A percentile compares a stretch with the other conserved stretches of the same genome.
Conservation (phyloP, 2,888 invertebrate genomes). For the Linnaemya tessellans region DNA sequence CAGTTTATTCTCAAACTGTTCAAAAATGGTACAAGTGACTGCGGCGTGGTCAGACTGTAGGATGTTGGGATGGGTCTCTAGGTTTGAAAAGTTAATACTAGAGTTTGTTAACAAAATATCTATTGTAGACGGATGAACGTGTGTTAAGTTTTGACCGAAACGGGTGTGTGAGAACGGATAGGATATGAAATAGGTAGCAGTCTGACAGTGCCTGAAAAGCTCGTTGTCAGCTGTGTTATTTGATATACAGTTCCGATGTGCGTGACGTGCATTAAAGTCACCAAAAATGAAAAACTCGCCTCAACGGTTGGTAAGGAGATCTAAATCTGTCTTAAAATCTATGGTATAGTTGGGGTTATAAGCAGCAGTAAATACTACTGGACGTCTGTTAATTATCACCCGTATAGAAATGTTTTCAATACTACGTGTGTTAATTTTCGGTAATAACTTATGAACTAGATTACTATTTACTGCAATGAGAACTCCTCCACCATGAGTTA, state of each 20-base stretch:
- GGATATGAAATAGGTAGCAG: background rate
- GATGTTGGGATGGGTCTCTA: background rate
- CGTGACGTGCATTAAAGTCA: too few relatives aligned
- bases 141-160: background rate
- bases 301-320: too few relatives aligned
- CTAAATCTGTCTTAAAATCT: too few relatives aligned
- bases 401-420: slow-evolving; percentile 2
- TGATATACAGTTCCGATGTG: background rate
- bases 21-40: background rate
- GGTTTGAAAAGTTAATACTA: background rate
- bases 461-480: slow-evolving; percentile 1
- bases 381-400: background rate
- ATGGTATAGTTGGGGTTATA: too few relatives aligned
- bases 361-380: background rate
- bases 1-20: background rate
- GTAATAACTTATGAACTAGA: slow-evolving; percentile 18
- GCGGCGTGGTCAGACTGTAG: slow-evolving; percentile 2
- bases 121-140: background rate
- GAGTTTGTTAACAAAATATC: background rate
- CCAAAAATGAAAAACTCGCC: too few relatives aligned
- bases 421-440: background rate
- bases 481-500: background rate
- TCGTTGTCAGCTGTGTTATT: background rate
- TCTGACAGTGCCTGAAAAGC: background rate
- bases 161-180: background rate